Evolutionary conservation across 2,797 vertebrate species (phyloP), one percentile per base, ranked within the genome.

Genomic region (Buceros bicornis): DNA sequence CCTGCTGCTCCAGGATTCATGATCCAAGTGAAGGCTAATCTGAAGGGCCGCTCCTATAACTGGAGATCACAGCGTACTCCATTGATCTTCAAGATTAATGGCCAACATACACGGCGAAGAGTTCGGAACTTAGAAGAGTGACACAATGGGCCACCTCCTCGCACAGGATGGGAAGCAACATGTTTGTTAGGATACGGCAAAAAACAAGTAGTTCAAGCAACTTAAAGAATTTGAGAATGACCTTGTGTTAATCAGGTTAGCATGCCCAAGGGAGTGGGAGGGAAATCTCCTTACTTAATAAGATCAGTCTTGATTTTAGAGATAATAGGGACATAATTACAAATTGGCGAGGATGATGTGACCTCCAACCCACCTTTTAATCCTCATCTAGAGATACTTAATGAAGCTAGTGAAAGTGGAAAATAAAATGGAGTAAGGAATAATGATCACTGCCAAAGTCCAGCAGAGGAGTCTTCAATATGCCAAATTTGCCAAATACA

Each of bases 281-380:
- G 84, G 92, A 97, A 96, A 97, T 95, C 95, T 96, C 95, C 94
- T 94, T 96, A 95, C 95, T 97, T 97, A 97, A 95, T 97, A 96
- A 95, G 96, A 97, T 96, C 94, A 96, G 96, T 97, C 95, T 97
- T 97, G 96, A 97, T 95, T 96, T 96, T 96, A 97, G 94, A 97
- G 91, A 89, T 97, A 97, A 96, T 94, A 95, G 95, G 96, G 85
- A 96, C 90, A 93, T 95, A 97, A 97, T 96, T 96, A 96, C 95
- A 96, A 97, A 91, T 93, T 91, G 91, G 73, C 0, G 90, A 96
- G 95, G 85, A 95, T 97, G 95, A 93, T 77, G 88, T 96, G 96
- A 97, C 96, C 96, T 95, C 93, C 95, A 96, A 92, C 91, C 96
- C 31, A 43, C 93, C 94, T 95, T 96, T 91, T 57, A 93, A 95